Conservation (phyloP, 2,797 vertebrate genomes). For the Denticeps clupeoides region DNA sequence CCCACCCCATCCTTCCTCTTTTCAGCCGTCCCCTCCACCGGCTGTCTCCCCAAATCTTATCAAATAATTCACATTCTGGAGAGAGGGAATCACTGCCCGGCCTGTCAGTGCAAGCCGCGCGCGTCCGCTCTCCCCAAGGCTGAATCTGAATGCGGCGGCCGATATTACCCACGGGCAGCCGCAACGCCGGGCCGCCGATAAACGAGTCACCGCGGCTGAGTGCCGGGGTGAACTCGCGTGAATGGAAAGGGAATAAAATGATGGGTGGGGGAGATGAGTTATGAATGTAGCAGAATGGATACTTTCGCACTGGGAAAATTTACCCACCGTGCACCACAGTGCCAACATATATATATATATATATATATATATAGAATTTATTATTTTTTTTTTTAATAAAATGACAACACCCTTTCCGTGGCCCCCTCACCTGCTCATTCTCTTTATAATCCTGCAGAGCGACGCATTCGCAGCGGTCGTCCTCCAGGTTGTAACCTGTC, state of each 20-base stretch:
- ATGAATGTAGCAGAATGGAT: neutral
- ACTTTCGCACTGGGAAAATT: no score
- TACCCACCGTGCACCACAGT: no score
- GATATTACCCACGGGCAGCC: constrained; percentile 25
- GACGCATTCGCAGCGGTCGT: constrained; percentile 93
- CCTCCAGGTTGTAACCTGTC: constrained; percentile 95
- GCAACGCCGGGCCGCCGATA: constrained; percentile 26
- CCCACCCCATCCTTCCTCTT: neutral
- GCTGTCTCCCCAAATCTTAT: constrained; percentile 36
- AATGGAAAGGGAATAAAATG: constrained; percentile 6
- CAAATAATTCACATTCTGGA: constrained; percentile 36
- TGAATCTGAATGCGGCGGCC: constrained; percentile 18
- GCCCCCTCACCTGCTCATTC: constrained; percentile 76
- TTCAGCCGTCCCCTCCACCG: constrained; percentile 17
- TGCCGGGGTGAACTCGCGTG: neutral
- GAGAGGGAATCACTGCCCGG: constrained; percentile 20
- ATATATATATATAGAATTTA: neutral
- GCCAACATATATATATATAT: neutral
- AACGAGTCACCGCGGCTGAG: constrained; percentile 9
- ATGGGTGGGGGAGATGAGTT: no score
- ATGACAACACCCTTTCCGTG: no score
- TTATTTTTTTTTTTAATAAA: no score
- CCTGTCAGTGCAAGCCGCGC: constrained; percentile 14
- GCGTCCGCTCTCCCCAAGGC: constrained; percentile 8
- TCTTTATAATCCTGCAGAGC: constrained; percentile 83